Evolutionary conservation across 2,888 invertebrate genomes (phyloP).

Genomic region (Muschampia plurimacula): DNA sequence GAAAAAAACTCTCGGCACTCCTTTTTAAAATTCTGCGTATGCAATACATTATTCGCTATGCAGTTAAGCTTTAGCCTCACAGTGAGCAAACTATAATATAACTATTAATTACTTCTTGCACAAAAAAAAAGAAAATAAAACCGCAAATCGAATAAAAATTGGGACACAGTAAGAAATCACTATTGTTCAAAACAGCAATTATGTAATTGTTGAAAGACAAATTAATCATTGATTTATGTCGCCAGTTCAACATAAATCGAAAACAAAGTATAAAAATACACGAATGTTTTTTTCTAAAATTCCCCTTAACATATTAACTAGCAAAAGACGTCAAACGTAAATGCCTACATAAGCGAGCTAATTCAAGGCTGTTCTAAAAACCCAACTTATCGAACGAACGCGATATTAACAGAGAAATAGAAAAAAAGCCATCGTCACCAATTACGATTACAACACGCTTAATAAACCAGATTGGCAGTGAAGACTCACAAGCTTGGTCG

Average conservation of each 20-base stretch:
- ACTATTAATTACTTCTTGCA: too few species aligned
- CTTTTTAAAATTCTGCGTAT: too few species aligned
- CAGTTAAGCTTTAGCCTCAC: too few species aligned
- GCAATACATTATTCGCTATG: too few species aligned
- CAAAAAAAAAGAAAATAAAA: too few species aligned
- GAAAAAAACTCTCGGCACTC: too few species aligned
- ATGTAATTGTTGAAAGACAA: neutral
- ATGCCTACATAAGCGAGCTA: neutral
- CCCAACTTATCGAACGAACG: slow-evolving; percentile 13
- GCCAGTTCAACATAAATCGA: neutral
- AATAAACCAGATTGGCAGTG: slow-evolving; percentile 45
- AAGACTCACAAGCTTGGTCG: slow-evolving; percentile 44
- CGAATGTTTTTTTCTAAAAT: neutral
- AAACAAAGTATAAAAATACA: neutral
- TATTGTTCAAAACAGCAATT: neutral
- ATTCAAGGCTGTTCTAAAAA: slow-evolving; percentile 32
- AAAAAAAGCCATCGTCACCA: slow-evolving; percentile 38
- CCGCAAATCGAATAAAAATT: too few species aligned
- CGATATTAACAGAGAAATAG: slow-evolving; percentile 8
- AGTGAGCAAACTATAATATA: too few species aligned
- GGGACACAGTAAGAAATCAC: too few species aligned
- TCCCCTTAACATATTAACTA: neutral
- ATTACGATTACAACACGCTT: slow-evolving; percentile 40
- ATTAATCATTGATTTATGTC: neutral
- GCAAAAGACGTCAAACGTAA: slow-evolving; percentile 1